Evolutionary conservation across 1,140 invertebrate species (phyloP).

Genomic region (Zaprionus davidi): DNA sequence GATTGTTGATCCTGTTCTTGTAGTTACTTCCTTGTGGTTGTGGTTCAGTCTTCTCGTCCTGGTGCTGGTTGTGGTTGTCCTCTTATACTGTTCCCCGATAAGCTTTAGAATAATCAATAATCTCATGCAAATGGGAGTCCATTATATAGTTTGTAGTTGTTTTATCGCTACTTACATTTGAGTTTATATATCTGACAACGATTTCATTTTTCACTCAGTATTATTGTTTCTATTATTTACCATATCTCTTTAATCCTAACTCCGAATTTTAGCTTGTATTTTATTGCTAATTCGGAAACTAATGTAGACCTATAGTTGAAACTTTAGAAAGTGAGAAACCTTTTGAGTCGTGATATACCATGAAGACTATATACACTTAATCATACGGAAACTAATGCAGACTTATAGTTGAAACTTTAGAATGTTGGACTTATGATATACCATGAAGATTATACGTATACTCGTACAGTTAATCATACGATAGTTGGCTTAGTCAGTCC

Average conservation of each 20-base stretch:
- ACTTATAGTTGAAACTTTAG: too few relatives aligned
- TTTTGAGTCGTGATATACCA: background rate
- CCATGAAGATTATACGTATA: background rate
- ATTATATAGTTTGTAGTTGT: background rate
- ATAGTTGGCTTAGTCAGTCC: background rate
- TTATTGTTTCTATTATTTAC: background rate
- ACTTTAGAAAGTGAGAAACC: too few relatives aligned
- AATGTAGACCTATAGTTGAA: too few relatives aligned
- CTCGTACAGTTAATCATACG: background rate
- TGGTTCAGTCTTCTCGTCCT: background rate
- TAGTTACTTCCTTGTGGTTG: conserved; percentile 4
- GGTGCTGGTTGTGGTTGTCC: conserved; percentile 3
- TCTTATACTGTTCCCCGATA: background rate
- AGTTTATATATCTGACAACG: background rate
- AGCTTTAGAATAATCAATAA: background rate
- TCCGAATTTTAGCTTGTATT: too few relatives aligned
- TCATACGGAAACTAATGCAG: too few relatives aligned
- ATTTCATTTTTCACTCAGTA: background rate
- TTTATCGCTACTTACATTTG: too few relatives aligned
- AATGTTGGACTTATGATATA: background rate
- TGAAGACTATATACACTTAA: background rate
- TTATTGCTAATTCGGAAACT: too few relatives aligned
- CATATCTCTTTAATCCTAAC: background rate
- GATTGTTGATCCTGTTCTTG: background rate
- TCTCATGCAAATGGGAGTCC: background rate